Evolutionary conservation across 2,113 vertebrate genomes (phyloP), one percentile per base, ranked within the genome.

Genomic region (Barnardius zonarius): DNA sequence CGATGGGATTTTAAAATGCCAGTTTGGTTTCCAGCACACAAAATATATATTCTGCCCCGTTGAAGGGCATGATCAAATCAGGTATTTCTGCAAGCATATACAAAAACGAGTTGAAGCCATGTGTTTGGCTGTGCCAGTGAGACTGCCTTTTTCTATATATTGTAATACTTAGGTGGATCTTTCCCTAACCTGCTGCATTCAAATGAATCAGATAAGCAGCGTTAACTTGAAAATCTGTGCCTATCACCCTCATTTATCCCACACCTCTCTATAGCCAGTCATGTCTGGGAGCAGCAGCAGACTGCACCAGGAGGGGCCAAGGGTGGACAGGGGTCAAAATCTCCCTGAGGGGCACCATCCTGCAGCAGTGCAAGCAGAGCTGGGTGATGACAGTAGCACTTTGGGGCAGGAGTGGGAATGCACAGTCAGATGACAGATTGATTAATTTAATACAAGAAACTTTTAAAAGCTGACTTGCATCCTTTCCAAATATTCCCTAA

Each of bases 401-500:
- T 70, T 7, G 5, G 24, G 4, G 23, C 0, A 1, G 52, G 8
- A 12, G 4, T 51, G n/a, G 16, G 67, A 52, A 78, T 33, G 10
- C 18, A 73, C 9, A 20, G 2, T 13, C 44, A 52, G 19, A 35
- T 31, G 33, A 73, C 27, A 63, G 83, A 46, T 43, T 31, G 19
- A 54, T 39, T 33, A 10, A 81, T 67, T 77, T 81, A 6, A 35
- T 30, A 16, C 18, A 33, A 54, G 9, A 49, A 92, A 33, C 2
- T 70, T 86, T 23, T 43, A 86, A 61, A 84, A 72, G 11, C 23
- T 28, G 11, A 10, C 19, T 59, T 1, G 0, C 4, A 35, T 39
- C 6, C 9, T 39, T 52, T 74, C 49, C 0, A 0, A 74, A 27
- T 69, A 59, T 59, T 35, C 57, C 13, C 33, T 23, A 23, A 15